Base-by-base conservation (phyloP, 2,797 vertebrate genomes). In the Oreonectes daqikongensis region DNA sequence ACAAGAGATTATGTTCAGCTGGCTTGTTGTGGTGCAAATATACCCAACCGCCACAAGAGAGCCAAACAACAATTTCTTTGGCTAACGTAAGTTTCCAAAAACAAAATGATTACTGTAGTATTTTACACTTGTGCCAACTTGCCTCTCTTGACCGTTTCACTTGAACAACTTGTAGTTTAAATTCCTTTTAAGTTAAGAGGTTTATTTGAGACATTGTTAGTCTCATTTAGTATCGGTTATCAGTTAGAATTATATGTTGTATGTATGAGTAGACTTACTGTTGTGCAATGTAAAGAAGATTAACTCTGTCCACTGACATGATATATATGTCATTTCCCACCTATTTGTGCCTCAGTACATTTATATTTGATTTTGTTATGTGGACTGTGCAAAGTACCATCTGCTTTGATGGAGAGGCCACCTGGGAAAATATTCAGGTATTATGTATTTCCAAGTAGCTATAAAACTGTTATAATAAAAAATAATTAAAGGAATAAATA, bases 321-420 rank as follows among this genome's bases (percentile, higher is more conserved):
- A 77, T 82, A 60, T 53, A 60, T 32, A 69, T 83, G 69, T 80
- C 70, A 70, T 76, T 79, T 68, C 26, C 70, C 18, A 79, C 80
- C 87, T 83, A 85, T 81, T 79, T 78, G 84, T 78, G 85, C 86
- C 52, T 52, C 42, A 52, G 48, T n/a, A 40, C 26, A 74, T 30
- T 20, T 53, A 90, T 89, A 82, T 89, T 91, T 89, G 61, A 91
- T 87, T 86, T 79, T 90, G 88, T 89, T 89, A 85, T 79, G 55
- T 57, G 60, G 81, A 70, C 74, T 68, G 60, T 70, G 84, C 82
- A 79, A 82, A 83, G 83, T 87, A 74, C 18, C 20, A n/a, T 35
- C 48, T 26, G 12, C n/a, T 22, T 15, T 50, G 48, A 53, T 55
- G 38, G 22, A 80, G 26, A 17, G 42, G 14, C 32, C 4, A 52